Evolutionary conservation across 2,113 vertebrate genomes (phyloP).

Genomic region (Eurystomus gularis): DNA sequence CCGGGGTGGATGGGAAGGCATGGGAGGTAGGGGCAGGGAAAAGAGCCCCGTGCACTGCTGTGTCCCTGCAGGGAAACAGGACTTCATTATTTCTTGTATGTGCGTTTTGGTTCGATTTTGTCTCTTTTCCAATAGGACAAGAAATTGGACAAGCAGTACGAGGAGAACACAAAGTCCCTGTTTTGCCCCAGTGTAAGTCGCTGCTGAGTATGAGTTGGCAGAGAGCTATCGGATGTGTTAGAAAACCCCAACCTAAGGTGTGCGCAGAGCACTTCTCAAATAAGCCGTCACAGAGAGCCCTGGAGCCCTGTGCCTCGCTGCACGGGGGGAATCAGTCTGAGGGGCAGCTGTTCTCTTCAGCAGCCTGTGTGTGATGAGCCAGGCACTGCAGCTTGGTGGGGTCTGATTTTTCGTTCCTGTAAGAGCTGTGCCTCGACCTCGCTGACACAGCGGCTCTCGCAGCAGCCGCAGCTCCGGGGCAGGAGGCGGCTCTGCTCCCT

Average conservation of each 20-base stretch:
- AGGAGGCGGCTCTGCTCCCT: neutral
- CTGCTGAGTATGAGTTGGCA: neutral
- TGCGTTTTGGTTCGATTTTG: neutral
- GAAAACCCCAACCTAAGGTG: neutral
- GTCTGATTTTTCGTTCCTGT: neutral
- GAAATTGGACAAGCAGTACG: constrained; percentile 92
- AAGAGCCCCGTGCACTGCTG: neutral
- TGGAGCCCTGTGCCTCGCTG: neutral
- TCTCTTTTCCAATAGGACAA: constrained; percentile 83
- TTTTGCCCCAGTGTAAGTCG: constrained; percentile 90
- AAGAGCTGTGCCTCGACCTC: neutral
- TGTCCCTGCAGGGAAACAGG: neutral
- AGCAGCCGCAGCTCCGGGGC: neutral
- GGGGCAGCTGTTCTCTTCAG: neutral
- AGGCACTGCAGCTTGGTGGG: neutral
- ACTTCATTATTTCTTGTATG: neutral
- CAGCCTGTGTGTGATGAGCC: neutral
- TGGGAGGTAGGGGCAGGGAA: neutral
- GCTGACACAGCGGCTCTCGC: neutral
- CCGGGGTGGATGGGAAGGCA: neutral
- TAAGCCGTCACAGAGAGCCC: neutral
- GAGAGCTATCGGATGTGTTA: neutral
- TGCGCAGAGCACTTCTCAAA: neutral
- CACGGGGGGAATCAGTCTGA: neutral
- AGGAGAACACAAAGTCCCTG: constrained; percentile 85